Conservation (phyloP, 2,113 vertebrate genomes). For the Sander vitreus region DNA sequence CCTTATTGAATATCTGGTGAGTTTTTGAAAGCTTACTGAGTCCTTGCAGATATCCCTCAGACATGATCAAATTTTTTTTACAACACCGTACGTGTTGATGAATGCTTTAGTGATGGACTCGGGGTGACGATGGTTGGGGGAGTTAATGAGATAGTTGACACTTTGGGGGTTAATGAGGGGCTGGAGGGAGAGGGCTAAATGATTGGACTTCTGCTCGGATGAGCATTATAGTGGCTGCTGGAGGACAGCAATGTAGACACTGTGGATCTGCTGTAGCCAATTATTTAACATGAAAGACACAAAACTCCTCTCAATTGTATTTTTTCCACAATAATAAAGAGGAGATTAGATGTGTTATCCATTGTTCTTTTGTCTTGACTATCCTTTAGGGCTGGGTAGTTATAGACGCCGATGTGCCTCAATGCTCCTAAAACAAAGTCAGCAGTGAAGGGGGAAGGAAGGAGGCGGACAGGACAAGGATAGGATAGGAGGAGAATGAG, state of each 20-base stretch:
- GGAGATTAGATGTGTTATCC: conserved; percentile 76
- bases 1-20: conserved; percentile 70
- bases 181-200: conserved; percentile 82
- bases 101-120: conserved; percentile 70
- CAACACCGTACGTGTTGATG: conserved; percentile 64
- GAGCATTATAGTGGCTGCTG: conserved; percentile 74
- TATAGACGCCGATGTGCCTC: conserved; percentile 77
- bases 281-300: conserved; percentile 75
- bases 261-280: conserved; percentile 65
- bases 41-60: conserved; percentile 49
- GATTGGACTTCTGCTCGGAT: conserved; percentile 82
- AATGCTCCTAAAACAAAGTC: conserved; percentile 83
- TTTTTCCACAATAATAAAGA: conserved; percentile 73
- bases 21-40: conserved; percentile 47
- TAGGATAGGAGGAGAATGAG: conserved; percentile 80
- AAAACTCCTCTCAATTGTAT: conserved; percentile 70
- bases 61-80: conserved; percentile 9
- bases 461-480: conserved; percentile 80
- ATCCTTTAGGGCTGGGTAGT: conserved; percentile 77
- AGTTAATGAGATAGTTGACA: conserved; percentile 83
- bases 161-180: conserved; percentile 83
- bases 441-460: conserved; percentile 74
- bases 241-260: conserved; percentile 54
- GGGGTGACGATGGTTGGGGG: conserved; percentile 74
- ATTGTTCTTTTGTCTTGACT: conserved; percentile 80